Conservation (phyloP, 2,113 vertebrate species). For the Psittacula cyanocephala region DNA sequence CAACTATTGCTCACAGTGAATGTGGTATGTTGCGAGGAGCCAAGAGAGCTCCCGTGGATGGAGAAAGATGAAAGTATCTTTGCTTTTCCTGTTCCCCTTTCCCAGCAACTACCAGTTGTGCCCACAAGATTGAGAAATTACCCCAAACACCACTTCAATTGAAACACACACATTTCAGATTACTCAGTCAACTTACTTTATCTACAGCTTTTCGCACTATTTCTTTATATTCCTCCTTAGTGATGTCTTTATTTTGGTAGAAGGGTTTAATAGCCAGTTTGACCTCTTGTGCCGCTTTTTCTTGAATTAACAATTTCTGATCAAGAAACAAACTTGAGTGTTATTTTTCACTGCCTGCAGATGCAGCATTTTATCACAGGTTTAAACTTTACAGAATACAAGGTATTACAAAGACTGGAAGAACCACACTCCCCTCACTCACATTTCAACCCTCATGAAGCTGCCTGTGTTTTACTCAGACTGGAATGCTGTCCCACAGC, state of each 20-base stretch:
- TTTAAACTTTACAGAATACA: neutral
- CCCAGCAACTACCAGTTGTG: neutral
- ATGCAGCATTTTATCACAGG: neutral
- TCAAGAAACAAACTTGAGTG: neutral
- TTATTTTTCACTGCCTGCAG: neutral
- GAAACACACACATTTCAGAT: accelerated
- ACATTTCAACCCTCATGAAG: neutral
- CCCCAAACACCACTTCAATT: accelerated
- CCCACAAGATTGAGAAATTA: neutral
- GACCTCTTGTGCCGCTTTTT: constrained; percentile 93
- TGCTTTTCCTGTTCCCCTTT: neutral
- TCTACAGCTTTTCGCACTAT: constrained; percentile 98
- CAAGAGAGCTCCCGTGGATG: neutral
- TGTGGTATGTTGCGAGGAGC: neutral
- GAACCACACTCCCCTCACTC: neutral
- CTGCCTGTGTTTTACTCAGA: neutral
- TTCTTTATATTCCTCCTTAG: constrained; percentile 98
- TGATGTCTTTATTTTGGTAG: constrained; percentile 98
- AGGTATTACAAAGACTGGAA: neutral
- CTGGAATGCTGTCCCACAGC: neutral
- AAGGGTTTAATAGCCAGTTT: constrained; percentile 95
- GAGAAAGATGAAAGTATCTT: neutral
- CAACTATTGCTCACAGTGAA: neutral
- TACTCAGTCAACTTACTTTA: constrained; percentile 78
- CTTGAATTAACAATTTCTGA: constrained; percentile 93